Percentiles rank a stretch among this genome's conserved stretches.
Evolutionary conservation across 2,888 invertebrate genomes (phyloP).

Genomic region (Thymelicus acteon): DNA sequence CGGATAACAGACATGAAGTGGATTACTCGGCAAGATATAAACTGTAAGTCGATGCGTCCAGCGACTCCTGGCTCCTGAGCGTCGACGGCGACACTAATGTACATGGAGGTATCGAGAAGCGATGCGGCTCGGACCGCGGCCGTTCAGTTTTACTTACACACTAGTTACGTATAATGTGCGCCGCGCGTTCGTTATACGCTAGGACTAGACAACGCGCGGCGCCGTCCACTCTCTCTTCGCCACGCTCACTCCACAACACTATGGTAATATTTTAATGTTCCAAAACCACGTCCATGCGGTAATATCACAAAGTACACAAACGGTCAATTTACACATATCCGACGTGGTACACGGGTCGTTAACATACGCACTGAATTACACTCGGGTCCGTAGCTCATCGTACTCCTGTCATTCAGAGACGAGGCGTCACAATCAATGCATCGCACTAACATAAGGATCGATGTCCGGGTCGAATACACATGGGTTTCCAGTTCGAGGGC

Average conservation of each 20-base stretch:
- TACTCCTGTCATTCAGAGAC: background rate
- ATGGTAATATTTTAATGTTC: slow-evolving; percentile 21
- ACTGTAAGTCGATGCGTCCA: slow-evolving; percentile 10
- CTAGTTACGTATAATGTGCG: slow-evolving; percentile 80
- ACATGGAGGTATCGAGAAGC: slow-evolving; percentile 44
- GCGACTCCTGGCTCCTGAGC: slow-evolving; percentile 12
- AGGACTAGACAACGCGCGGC: slow-evolving; percentile 72
- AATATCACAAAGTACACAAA: slow-evolving; percentile 29
- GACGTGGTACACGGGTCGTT: background rate
- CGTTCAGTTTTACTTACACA: slow-evolving; percentile 53
- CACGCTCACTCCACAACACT: slow-evolving; percentile 43
- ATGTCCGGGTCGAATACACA: slow-evolving; percentile 6
- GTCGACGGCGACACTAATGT: slow-evolving; percentile 27
- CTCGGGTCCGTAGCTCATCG: background rate
- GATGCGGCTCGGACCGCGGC: slow-evolving; percentile 51
- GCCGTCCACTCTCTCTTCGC: slow-evolving; percentile 41
- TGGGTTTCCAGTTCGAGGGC: background rate
- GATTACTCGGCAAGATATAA: slow-evolving; percentile 1
- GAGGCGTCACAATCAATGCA: background rate
- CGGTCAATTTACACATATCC: background rate
- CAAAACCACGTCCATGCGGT: slow-evolving; percentile 40
- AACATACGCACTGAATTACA: background rate
- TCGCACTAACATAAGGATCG: background rate
- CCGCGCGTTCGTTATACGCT: slow-evolving; percentile 64
- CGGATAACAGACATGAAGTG: slow-evolving; percentile 24